Base-by-base conservation (phyloP, 2,113 vertebrate genomes). In the Guaruba guarouba region DNA sequence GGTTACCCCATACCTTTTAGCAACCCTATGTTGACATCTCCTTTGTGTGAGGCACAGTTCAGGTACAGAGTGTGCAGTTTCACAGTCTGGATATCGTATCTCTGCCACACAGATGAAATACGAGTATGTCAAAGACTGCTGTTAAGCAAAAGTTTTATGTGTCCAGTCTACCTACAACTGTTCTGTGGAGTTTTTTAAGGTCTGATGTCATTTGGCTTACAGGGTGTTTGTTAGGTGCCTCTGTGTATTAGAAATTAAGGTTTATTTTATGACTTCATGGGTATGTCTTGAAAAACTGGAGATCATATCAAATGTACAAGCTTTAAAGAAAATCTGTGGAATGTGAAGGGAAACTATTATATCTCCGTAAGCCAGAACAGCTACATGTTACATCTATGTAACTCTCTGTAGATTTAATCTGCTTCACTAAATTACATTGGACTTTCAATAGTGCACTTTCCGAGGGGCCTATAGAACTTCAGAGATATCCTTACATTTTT, bases 361-460 rank as follows among this genome's bases (percentile, higher is more conserved):
- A 17, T 33, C 6, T 64, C 28, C 54, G 8, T 78, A 39, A 39
- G 29, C 13, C n/a, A 52, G 57, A 82, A 66, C 4, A 82, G n/a
- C 39, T 79, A 10, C 3, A 2, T 27, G 5, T 20, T 57, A 6
- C 16, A 29, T 37, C 44, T 48, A 0, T 3, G 1, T 55, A 67
- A 48, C 5, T 25, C 39, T 39, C 59, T 57, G 17, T 41, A 63
- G 37, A 37, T 25, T 13, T 59, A 63, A 46, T 54, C 28, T 80
- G 15, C 37, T 82, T 89, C 10, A 33, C 8, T 33, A 31, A 83
- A 61, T 78, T 86, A 43, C 8, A 3, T 7, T 39, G 35, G 35
- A 43, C 33, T 77, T 71, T 12, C 9, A 66, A 59, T 39, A 6
- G 15, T 35, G 10, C 7, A 5, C 17, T 64, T 86, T 82, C 9